phyloP scores from a whole-genome alignment of 2,113 vertebrate species.

The Danio rerio region DNA sequence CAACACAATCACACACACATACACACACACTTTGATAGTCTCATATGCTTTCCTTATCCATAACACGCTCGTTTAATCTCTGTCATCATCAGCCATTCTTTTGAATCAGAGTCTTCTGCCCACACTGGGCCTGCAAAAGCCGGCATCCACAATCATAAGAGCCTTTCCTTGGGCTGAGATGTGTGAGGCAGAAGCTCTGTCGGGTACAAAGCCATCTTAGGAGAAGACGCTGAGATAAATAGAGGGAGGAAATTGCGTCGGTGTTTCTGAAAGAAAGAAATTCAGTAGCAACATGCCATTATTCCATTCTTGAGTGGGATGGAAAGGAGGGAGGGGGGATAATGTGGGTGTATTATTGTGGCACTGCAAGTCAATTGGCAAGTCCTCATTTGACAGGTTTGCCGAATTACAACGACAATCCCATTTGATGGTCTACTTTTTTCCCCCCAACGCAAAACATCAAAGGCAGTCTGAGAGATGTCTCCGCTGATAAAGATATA shows the following conservation, averaged over 20 bases:
- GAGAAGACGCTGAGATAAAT: conserved; percentile 23
- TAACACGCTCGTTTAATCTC: conserved; percentile 31
- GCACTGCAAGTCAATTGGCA: conserved; percentile 11
- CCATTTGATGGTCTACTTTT: conserved; percentile 40
- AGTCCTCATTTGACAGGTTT: conserved; percentile 41
- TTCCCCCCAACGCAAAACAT: conserved; percentile 33
- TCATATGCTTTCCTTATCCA: not conserved
- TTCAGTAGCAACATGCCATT: conserved; percentile 26
- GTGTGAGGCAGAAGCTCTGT: conserved; percentile 2
- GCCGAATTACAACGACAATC: conserved; percentile 44
- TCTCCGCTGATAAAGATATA: conserved; percentile 16
- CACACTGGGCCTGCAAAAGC: conserved; percentile 23
- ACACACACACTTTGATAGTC: conserved; percentile 24
- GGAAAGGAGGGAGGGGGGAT: not conserved
- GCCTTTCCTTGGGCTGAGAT: conserved; percentile 18
- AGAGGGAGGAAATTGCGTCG: conserved; percentile 11
- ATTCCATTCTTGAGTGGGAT: conserved; percentile 8
- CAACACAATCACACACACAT: not conserved
- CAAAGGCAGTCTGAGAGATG: conserved; percentile 36
- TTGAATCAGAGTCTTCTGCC: conserved; percentile 28
- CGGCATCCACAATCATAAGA: not conserved
- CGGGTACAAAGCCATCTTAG: conserved; percentile 20
- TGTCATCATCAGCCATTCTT: conserved; percentile 42
- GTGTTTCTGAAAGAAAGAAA: conserved; percentile 31
- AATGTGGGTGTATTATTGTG: conserved; percentile 42